A percentile compares a stretch with the other conserved stretches of the same genome.
phyloP scores from a whole-genome alignment of 2,888 invertebrate species.

The Cantharis lateralis region DNA sequence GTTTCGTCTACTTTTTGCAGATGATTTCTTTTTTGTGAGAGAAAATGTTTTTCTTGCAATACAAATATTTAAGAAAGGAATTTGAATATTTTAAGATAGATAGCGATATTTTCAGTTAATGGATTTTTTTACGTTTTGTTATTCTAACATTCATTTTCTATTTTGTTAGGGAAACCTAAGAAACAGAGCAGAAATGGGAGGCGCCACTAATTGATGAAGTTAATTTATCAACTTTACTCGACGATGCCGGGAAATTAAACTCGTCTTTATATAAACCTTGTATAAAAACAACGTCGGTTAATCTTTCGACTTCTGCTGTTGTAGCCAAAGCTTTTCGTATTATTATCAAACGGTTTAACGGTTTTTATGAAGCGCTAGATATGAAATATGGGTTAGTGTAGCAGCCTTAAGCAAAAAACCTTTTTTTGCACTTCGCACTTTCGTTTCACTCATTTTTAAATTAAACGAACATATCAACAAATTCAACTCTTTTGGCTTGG shows the following conservation, averaged over 20 bases:
- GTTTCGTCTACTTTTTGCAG: background rate
- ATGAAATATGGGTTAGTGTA: slow-evolving; percentile 27
- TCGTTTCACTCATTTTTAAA: background rate
- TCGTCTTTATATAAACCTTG: slow-evolving; percentile 35
- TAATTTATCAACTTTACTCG: slow-evolving; percentile 42
- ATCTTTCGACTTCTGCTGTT: slow-evolving; percentile 35
- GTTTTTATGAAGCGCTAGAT: slow-evolving; percentile 26
- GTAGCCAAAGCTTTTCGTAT: slow-evolving; percentile 31
- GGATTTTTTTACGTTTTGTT: slow-evolving; percentile 24
- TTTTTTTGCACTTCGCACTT: background rate
- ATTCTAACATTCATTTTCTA: slow-evolving; percentile 27
- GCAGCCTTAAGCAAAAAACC: slow-evolving; percentile 7
- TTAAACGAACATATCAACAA: background rate
- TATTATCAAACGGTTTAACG: slow-evolving; percentile 29
- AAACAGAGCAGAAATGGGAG: slow-evolving; percentile 36
- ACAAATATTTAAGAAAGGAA: slow-evolving; percentile 20
- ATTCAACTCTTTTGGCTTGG: background rate
- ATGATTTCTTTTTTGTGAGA: background rate
- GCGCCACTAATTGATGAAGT: slow-evolving; percentile 41
- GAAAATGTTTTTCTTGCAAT: slow-evolving; percentile 10
- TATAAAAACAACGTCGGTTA: slow-evolving; percentile 35
- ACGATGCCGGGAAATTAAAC: slow-evolving; percentile 41
- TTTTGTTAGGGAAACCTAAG: slow-evolving; percentile 31
- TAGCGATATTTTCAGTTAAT: slow-evolving; percentile 24
- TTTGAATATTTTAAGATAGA: slow-evolving; percentile 14